Percentiles rank a stretch among this genome's conserved stretches.
These are phyloP conservation scores for Araneus ventricosus DNA, from an alignment of 1,140 invertebrate genomes.

Conservation along the genomic window DNA sequence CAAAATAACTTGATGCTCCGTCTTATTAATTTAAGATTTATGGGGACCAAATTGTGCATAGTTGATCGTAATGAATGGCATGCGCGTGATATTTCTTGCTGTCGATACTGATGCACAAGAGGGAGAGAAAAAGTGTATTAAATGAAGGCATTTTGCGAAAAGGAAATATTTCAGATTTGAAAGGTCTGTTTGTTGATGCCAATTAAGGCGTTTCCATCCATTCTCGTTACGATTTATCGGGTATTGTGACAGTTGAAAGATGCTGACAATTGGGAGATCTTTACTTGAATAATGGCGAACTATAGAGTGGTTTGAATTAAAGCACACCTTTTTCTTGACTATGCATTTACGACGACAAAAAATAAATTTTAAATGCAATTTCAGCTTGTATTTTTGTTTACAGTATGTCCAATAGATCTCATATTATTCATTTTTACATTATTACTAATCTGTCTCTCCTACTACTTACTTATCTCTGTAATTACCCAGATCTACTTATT, in stretches of 20 bases:
- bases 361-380: no score
- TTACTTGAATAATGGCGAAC: no score
- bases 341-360: no score
- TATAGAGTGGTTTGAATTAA: no score
- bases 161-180: not conserved
- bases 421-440: no score
- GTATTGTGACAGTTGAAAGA: not conserved
- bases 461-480: no score
- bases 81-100: conserved; percentile 24
- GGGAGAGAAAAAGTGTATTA: not conserved
- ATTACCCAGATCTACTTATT: no score
- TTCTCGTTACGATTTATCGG: not conserved
- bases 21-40: conserved; percentile 73
- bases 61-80: conserved; percentile 65
- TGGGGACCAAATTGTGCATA: conserved; percentile 40
- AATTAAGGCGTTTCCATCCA: not conserved
- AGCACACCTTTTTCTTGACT: no score
- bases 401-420: no score
- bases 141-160: not conserved
- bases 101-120: conserved; percentile 12
- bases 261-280: no score
- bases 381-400: no score
- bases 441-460: no score
- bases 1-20: conserved; percentile 48
- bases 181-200: not conserved